A percentile compares a stretch with the other conserved stretches of the same genome.
Evolutionary conservation across 2,797 vertebrate species (phyloP).

Genomic region (Cottoperca gobio): DNA sequence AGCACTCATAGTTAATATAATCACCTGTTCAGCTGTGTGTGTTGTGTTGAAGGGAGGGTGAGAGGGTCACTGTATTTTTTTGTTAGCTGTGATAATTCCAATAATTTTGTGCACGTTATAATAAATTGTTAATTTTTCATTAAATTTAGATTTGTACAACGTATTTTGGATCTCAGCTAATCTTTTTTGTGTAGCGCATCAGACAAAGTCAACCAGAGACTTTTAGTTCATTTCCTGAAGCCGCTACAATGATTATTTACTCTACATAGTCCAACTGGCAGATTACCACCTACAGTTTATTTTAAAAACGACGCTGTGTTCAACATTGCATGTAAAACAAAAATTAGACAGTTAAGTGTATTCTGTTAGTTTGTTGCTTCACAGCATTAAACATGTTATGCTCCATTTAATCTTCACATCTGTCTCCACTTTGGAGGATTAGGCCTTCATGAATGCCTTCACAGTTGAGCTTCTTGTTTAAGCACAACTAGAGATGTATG

Average conservation of each 20-base stretch:
- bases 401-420: slow-evolving; percentile 68
- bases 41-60: too few relatives aligned
- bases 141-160: too few relatives aligned
- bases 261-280: neutral
- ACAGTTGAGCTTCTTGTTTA: slow-evolving; percentile 12
- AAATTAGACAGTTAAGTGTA: slow-evolving; percentile 55
- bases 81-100: too few relatives aligned
- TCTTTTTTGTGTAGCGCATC: too few relatives aligned
- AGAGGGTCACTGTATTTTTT: too few relatives aligned
- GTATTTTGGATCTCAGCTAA: too few relatives aligned
- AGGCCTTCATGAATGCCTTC: slow-evolving; percentile 22
- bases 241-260: neutral
- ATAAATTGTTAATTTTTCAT: too few relatives aligned
- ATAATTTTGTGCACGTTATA: too few relatives aligned
- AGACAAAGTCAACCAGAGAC: too few relatives aligned
- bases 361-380: slow-evolving; percentile 55
- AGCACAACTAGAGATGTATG: slow-evolving; percentile 1
- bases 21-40: too few relatives aligned
- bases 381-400: slow-evolving; percentile 61
- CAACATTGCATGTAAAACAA: slow-evolving; percentile 49
- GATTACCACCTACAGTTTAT: neutral
- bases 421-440: slow-evolving; percentile 64
- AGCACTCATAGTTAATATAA: too few relatives aligned
- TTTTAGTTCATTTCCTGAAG: too few relatives aligned
- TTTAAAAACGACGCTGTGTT: slow-evolving; percentile 19